Base-by-base conservation (phyloP, 2,888 invertebrate genomes). In the Epirrhoe alternata region DNA sequence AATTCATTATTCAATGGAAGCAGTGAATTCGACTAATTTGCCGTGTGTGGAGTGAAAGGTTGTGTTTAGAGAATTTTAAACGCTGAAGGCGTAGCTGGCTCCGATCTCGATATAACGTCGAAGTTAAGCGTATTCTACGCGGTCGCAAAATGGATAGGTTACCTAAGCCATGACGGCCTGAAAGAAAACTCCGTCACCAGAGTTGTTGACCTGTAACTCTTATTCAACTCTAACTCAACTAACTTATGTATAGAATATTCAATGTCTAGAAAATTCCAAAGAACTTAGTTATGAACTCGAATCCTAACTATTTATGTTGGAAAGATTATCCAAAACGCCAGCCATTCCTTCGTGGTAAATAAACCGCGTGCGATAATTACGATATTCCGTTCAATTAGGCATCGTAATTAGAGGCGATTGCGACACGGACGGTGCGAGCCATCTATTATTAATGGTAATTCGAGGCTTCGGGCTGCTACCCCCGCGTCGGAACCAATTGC, bases 381-480 rank as follows among this genome's bases (percentile, higher is more conserved):
- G 79, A 80, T 86, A 86, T 85, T 81, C 79, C 77, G 79, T 85
- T 85, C 87, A 86, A 88, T 88, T 87, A 87, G 84, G 83, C 80
- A 83, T 81, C 74, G 81, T 82, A 85, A 88, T 88, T 85, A 86
- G 79, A 78, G 79, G 75, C 72, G 79, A 86, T 86, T 81, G 85
- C 84, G 86, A 85, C 85, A 86, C 82, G 76, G 79, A 67, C 73
- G 78, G 74, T 80, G 82, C 80, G 77, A 85, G 83, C 85, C 83
- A 76, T 82, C 81, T 76, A 88, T 89, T 88, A 87, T 74, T 77
- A 81, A 87, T 88, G 85, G 79, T 86, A 89, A 88, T 89, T 82
- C 76, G 64, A 68, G 68, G 66, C 56, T 89, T 81, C 77, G 64
- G 65, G 67, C 69, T 52, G 61, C 59, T 64, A 53, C 67, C 68